Conservation (phyloP, 2,113 vertebrate genomes). For the Hemicordylus capensis region DNA sequence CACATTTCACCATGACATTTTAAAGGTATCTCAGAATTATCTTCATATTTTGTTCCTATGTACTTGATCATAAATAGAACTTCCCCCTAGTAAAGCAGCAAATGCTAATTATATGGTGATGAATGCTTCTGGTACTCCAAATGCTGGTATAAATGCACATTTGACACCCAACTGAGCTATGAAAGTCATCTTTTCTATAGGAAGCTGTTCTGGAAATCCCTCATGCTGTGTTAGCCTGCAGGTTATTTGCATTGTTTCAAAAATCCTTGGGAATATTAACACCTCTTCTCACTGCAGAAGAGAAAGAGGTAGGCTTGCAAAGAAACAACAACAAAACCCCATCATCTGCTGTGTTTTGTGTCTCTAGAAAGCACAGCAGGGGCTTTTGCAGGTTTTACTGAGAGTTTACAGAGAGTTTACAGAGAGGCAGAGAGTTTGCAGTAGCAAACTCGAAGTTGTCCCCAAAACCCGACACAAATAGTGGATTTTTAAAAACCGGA, state of each 20-base stretch:
- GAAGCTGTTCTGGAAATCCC: not conserved
- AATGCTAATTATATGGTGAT: not conserved
- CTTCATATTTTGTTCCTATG: not conserved
- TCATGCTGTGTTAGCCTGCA: not conserved
- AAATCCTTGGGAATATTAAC: not conserved
- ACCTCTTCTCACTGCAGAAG: not conserved
- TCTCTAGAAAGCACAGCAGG: not conserved
- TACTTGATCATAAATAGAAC: not conserved
- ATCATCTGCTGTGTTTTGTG: not conserved
- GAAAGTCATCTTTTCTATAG: not conserved
- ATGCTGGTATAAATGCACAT: not conserved
- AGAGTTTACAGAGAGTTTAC: too few relatives aligned
- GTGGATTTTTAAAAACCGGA: too few relatives aligned
- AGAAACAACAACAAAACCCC: not conserved
- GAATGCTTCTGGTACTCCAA: not conserved
- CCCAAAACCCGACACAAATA: too few relatives aligned
- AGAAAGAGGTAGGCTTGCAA: not conserved
- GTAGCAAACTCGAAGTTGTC: too few relatives aligned
- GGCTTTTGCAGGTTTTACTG: too few relatives aligned
- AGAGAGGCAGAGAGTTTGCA: too few relatives aligned
- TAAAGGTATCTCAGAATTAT: not conserved
- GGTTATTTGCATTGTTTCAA: constrained; percentile 14
- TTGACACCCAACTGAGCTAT: not conserved
- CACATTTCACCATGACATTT: not conserved
- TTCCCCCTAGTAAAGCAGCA: not conserved